phyloP scores from a whole-genome alignment of 2,113 vertebrate species.

The Pangasianodon hypophthalmus region DNA sequence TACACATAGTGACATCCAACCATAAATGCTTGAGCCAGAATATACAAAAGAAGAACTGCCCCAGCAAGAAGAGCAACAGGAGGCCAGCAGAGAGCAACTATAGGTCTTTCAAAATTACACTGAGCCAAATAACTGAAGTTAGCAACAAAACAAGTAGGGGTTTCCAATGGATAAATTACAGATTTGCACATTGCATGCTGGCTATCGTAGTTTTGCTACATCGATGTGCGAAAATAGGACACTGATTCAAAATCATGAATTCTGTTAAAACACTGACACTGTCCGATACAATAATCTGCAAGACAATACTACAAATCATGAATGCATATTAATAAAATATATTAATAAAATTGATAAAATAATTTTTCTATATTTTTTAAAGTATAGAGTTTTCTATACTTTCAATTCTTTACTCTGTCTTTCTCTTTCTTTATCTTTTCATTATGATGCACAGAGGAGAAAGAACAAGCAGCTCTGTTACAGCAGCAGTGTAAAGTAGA shows the following conservation, averaged over 20 bases:
- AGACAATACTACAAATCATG: too few relatives aligned
- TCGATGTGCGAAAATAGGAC: neutral
- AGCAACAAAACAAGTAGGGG: neutral
- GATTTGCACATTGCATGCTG: neutral
- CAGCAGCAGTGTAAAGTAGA: conserved; percentile 48
- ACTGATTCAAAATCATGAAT: neutral
- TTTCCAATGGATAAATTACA: neutral
- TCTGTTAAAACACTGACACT: too few relatives aligned
- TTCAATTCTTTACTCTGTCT: neutral
- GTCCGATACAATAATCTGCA: too few relatives aligned
- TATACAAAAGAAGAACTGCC: neutral
- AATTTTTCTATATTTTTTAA: too few relatives aligned
- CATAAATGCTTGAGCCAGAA: neutral
- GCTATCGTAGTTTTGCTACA: neutral
- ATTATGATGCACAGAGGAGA: conserved; percentile 38
- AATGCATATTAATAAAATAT: too few relatives aligned
- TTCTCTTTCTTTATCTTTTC: neutral
- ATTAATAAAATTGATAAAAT: too few relatives aligned
- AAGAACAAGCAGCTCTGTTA: conserved; percentile 24
- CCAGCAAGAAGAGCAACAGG: too few relatives aligned
- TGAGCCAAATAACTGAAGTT: neutral
- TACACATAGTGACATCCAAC: neutral
- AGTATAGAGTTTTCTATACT: too few relatives aligned
- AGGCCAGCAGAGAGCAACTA: neutral
- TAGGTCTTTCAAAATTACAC: neutral